Evolutionary conservation across 1,140 invertebrate genomes (phyloP).

Genomic region (Amphibalanus amphitrite): DNA sequence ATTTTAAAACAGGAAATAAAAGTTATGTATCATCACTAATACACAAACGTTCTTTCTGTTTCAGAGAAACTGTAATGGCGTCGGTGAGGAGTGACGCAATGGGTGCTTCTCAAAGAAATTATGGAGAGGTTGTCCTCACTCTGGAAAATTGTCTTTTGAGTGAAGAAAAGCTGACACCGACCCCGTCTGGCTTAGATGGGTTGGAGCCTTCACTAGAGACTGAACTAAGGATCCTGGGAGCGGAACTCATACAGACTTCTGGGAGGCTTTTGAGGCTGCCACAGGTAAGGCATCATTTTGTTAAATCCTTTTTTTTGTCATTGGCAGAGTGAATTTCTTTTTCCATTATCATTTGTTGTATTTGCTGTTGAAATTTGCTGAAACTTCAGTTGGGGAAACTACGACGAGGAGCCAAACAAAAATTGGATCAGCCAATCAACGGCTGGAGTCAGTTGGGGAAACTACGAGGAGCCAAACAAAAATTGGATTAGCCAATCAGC

Average conservation of each 20-base stretch:
- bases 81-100: too few species aligned
- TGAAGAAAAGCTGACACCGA: slow-evolving; percentile 61
- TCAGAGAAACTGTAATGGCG: too few species aligned
- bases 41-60: too few species aligned
- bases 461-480: too few species aligned
- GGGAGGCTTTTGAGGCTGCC: slow-evolving; percentile 87
- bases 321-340: neutral
- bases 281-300: slow-evolving; percentile 42
- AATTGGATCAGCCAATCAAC: too few species aligned
- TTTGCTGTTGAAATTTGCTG: neutral
- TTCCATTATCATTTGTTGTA: slow-evolving; percentile 6
- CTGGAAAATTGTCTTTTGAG: slow-evolving; percentile 87
- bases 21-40: too few species aligned
- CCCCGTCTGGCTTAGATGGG: slow-evolving; percentile 83
- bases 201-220: slow-evolving; percentile 75
- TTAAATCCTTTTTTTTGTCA: slow-evolving; percentile 8
- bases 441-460: too few species aligned
- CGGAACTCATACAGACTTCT: slow-evolving; percentile 93
- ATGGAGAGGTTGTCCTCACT: slow-evolving; percentile 68
- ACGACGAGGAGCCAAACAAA: too few species aligned
- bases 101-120: slow-evolving; percentile 14
- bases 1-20: too few species aligned
- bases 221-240: slow-evolving; percentile 86
- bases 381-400: too few species aligned
- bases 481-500: too few species aligned